These are phyloP conservation scores for Liopterus haemorrhoidalis DNA, from an alignment of 2,888 invertebrate species.

Conservation along the genomic window DNA sequence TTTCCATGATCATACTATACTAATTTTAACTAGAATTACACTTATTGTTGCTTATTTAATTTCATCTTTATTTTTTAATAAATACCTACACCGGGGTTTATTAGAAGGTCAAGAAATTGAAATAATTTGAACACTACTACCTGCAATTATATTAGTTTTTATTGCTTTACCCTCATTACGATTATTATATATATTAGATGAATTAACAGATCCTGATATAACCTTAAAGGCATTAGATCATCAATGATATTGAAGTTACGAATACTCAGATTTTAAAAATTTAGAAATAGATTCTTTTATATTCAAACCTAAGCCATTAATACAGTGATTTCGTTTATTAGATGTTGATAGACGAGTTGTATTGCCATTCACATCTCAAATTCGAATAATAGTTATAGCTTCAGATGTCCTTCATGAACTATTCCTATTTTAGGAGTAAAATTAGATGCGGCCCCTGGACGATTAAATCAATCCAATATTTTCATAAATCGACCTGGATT, in stretches of 20 bases:
- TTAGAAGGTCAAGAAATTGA: conserved; percentile 57
- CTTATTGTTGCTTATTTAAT: conserved; percentile 55
- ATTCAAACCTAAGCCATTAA: conserved; percentile 47
- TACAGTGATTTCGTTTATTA: conserved; percentile 52
- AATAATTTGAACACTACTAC: conserved; percentile 59
- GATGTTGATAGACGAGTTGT: conserved; percentile 60
- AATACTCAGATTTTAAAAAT: conserved; percentile 57
- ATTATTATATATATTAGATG: conserved; percentile 56
- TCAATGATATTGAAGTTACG: conserved; percentile 59
- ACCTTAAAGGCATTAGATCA: conserved; percentile 48
- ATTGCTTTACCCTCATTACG: conserved; percentile 58
- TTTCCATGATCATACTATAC: conserved; percentile 57
- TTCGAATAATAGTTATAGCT: conserved; percentile 58
- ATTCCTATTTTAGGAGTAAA: conserved; percentile 58
- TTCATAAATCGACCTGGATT: conserved; percentile 58
- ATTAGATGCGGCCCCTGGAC: conserved; percentile 60
- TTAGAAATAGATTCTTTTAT: conserved; percentile 60
- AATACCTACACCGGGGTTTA: conserved; percentile 52
- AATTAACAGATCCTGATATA: conserved; percentile 54
- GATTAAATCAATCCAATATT: conserved; percentile 59
- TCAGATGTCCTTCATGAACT: conserved; percentile 62
- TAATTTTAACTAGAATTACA: conserved; percentile 59
- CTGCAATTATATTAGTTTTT: conserved; percentile 57
- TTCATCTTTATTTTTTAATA: conserved; percentile 52
- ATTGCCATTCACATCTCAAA: conserved; percentile 55